These are phyloP conservation scores for Conops quadrifasciatus DNA, from an alignment of 2,888 invertebrate genomes.

Conservation along the genomic window DNA sequence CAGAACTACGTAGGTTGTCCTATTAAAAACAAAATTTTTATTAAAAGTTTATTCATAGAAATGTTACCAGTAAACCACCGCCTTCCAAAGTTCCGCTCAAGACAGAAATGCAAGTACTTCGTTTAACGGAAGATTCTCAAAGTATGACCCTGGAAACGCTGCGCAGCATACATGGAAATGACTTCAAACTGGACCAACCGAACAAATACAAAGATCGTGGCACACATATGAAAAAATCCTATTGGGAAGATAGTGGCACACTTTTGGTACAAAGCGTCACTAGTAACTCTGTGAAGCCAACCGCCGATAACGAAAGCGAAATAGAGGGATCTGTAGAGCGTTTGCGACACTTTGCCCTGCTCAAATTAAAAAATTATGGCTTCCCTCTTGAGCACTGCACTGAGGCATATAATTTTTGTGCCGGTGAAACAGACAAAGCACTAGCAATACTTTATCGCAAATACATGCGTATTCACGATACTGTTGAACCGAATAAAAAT, in stretches of 20 bases:
- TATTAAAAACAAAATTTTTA: not conserved
- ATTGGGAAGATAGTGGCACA: conserved; percentile 81
- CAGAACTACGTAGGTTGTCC: conserved; percentile 41
- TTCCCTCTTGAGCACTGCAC: conserved; percentile 78
- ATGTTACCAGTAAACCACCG: conserved; percentile 62
- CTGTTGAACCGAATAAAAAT: conserved; percentile 36
- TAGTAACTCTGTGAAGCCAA: conserved; percentile 74
- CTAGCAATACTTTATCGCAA: conserved; percentile 76
- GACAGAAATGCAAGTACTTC: conserved; percentile 79
- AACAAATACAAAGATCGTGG: conserved; percentile 74
- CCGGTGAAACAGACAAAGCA: conserved; percentile 76
- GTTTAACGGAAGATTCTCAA: conserved; percentile 75
- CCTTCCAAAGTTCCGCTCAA: conserved; percentile 70
- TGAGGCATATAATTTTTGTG: conserved; percentile 76
- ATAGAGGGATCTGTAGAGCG: conserved; percentile 70
- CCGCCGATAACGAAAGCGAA: conserved; percentile 52
- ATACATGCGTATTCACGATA: conserved; percentile 67
- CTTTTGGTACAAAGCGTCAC: conserved; percentile 72
- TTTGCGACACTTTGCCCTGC: conserved; percentile 74
- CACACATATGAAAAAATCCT: conserved; percentile 74
- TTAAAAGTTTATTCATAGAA: conserved; percentile 47
- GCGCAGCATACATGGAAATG: conserved; percentile 78
- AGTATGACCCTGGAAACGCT: conserved; percentile 78
- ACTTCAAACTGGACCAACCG: conserved; percentile 69
- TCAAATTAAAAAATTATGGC: conserved; percentile 79